A percentile compares a stretch with the other conserved stretches of the same genome.
These are phyloP conservation scores for Beris morrisii DNA, from an alignment of 2,888 invertebrate genomes.

Conservation along the genomic window DNA sequence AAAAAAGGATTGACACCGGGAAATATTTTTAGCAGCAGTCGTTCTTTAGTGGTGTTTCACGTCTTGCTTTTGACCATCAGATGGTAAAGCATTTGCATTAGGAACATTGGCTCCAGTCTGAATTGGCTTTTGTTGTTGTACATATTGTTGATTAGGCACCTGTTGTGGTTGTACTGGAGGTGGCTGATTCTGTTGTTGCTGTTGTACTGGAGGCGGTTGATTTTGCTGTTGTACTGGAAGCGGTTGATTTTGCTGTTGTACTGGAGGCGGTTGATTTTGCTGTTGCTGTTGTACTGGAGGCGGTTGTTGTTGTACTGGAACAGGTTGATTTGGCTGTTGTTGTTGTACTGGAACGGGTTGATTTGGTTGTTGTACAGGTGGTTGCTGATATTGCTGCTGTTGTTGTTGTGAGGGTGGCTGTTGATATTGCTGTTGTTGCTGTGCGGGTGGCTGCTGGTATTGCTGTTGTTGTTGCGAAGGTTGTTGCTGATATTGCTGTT, in stretches of 20 bases:
- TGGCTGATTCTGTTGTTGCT: conserved; percentile 40
- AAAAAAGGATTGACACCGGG: conserved; percentile 1
- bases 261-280: too few relatives aligned
- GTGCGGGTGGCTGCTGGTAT: conserved; percentile 39
- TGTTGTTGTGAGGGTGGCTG: neutral
- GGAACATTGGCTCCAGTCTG: conserved; percentile 7
- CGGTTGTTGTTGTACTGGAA: conserved; percentile 41
- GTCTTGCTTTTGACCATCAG: conserved; percentile 12
- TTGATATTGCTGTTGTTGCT: conserved; percentile 27
- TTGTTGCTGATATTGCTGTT: conserved; percentile 43
- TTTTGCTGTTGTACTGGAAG: conserved; percentile 43
- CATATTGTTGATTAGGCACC: conserved; percentile 10
- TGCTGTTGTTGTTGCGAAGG: conserved; percentile 45
- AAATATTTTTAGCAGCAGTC: conserved; percentile 7
- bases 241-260: conserved; percentile 6
- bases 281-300: conserved; percentile 38
- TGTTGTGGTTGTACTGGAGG: neutral
- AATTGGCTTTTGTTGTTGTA: conserved; percentile 5
- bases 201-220: conserved; percentile 30
- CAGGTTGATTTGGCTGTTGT: conserved; percentile 42
- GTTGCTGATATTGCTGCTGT: conserved; percentile 6
- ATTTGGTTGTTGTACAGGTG: conserved; percentile 45
- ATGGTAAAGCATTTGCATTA: conserved; percentile 19
- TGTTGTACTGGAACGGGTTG: conserved; percentile 46
- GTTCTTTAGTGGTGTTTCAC: conserved; percentile 14